Evolutionary conservation across 1,140 invertebrate genomes (phyloP).

Genomic region (Lanistes nyassanus): DNA sequence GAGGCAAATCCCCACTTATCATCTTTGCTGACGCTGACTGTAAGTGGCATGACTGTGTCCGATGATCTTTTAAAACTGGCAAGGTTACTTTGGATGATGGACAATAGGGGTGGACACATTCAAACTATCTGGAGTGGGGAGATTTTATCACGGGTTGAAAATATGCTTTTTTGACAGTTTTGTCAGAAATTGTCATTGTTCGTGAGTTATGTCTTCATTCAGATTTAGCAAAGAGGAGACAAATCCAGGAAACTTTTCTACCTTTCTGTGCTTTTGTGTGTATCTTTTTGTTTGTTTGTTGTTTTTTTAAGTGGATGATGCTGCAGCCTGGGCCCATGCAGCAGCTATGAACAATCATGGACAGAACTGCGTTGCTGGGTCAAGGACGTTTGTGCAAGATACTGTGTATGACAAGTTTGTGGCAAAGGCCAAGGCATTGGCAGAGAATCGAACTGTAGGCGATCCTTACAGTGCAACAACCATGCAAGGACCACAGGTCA

Average conservation of each 20-base stretch:
- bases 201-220: too few species aligned
- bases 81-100: too few species aligned
- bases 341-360: constrained; percentile 84
- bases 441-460: constrained; percentile 77
- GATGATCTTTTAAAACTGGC: neutral
- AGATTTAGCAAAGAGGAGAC: too few species aligned
- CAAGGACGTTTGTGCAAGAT: constrained; percentile 60
- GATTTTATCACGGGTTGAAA: too few species aligned
- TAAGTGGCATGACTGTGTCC: constrained; percentile 40
- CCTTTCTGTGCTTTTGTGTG: neutral
- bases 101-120: too few species aligned
- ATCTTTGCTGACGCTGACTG: constrained; percentile 85
- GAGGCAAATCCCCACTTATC: constrained; percentile 90
- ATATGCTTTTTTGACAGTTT: too few species aligned
- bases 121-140: too few species aligned
- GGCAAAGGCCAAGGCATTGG: constrained; percentile 71
- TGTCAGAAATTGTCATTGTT: neutral
- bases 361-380: constrained; percentile 59
- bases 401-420: constrained; percentile 63
- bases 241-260: too few species aligned
- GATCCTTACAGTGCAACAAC: constrained; percentile 79
- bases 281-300: neutral
- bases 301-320: constrained; percentile 77
- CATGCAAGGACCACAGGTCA: constrained; percentile 85
- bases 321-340: constrained; percentile 79